These are phyloP conservation scores for Euzophera pinguis DNA, from an alignment of 2,888 invertebrate genomes.

Conservation along the genomic window DNA sequence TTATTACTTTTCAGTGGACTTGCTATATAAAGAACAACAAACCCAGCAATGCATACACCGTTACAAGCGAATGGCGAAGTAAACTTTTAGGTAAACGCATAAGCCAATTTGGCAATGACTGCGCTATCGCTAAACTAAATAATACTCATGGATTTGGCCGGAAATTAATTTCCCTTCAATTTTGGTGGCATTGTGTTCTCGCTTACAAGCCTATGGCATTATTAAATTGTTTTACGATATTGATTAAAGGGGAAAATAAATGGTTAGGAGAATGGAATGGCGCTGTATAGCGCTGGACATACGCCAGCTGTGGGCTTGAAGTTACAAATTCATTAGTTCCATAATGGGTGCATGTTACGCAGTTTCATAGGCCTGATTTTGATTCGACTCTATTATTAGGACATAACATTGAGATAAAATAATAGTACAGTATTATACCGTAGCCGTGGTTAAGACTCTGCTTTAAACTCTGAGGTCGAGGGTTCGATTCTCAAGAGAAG, in stretches of 20 bases:
- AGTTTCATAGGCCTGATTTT: too few relatives aligned
- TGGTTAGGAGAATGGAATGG: slow-evolving; percentile 34
- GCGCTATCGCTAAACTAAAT: background rate
- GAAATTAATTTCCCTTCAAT: slow-evolving; percentile 8
- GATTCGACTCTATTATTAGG: too few relatives aligned
- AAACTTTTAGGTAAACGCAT: slow-evolving; percentile 1
- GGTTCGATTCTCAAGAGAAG: too few relatives aligned
- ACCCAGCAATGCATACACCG: background rate
- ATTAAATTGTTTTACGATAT: slow-evolving; percentile 15
- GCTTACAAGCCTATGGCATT: background rate
- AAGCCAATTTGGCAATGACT: slow-evolving; percentile 8
- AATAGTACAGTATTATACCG: too few relatives aligned
- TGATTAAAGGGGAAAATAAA: slow-evolving; percentile 36
- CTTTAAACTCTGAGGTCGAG: too few relatives aligned
- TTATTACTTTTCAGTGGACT: too few relatives aligned
- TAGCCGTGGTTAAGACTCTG: too few relatives aligned
- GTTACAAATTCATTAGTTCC: background rate
- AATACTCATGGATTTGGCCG: background rate
- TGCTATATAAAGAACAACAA: background rate
- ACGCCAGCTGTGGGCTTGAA: slow-evolving; percentile 29
- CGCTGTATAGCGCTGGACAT: slow-evolving; percentile 34
- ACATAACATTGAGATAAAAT: too few relatives aligned
- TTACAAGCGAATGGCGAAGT: background rate
- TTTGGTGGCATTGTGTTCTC: background rate
- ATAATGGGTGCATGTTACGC: background rate